Evolutionary conservation across 2,113 vertebrate genomes (phyloP).

Genomic region (Stegostoma tigrinum): DNA sequence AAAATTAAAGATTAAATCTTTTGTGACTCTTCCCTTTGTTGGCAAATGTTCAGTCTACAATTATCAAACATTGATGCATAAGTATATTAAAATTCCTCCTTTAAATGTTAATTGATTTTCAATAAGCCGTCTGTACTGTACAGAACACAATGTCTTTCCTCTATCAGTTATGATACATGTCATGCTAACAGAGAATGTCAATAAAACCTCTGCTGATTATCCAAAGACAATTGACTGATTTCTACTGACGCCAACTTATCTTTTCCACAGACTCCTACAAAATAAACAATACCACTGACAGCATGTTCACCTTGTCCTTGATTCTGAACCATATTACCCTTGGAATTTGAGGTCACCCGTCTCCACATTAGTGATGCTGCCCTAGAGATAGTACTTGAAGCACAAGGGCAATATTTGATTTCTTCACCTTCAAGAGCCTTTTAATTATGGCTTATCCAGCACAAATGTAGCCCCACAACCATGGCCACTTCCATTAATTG

Average conservation of each 20-base stretch:
- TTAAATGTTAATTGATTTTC: neutral
- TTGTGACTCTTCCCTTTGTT: neutral
- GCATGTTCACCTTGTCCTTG: neutral
- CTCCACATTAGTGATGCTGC: neutral
- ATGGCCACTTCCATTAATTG: neutral
- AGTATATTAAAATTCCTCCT: neutral
- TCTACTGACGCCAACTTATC: neutral
- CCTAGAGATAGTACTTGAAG: neutral
- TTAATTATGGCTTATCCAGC: neutral
- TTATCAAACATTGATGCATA: neutral
- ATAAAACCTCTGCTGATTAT: neutral
- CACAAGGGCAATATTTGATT: neutral
- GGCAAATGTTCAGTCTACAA: neutral
- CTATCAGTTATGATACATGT: neutral
- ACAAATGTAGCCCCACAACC: neutral
- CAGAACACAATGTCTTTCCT: neutral
- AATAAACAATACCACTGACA: neutral
- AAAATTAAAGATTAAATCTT: neutral
- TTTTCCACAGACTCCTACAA: neutral
- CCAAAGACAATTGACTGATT: neutral
- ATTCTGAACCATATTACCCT: neutral
- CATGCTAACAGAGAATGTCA: neutral
- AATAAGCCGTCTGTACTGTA: neutral
- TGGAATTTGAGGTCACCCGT: neutral
- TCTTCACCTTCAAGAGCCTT: neutral